Base-by-base conservation (phyloP, 2,888 invertebrate species). In the Athalia cordata region DNA sequence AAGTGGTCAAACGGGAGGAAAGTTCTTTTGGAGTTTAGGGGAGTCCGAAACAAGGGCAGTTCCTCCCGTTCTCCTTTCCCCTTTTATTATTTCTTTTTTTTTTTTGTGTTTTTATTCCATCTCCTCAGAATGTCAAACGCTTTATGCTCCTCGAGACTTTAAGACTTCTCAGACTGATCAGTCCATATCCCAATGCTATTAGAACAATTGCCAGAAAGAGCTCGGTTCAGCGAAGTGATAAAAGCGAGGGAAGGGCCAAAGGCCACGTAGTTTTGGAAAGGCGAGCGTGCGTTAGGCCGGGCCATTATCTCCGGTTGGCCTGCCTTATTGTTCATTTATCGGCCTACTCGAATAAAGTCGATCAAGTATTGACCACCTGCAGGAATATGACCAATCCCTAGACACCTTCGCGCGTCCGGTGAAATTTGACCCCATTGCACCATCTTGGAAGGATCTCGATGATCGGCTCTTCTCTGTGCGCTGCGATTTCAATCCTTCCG, bases 241-340 rank as follows among this genome's bases (percentile, higher is more conserved):
- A 55, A 47, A 68, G 11, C 68, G 52, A 68, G n/a, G 6, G 68
- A 55, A 15, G 11, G 55, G 52, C 55, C 29, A 29, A 29, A 29
- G 29, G 29, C 29, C 29, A 2, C 29, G 29, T 2, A 29, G 29
- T 29, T 29, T 29, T 2, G 29, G 57, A 83, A 82, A 79, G 81
- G 79, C 80, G 77, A 79, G 80, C 82, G 78, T 80, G 83, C 82
- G 82, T 85, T 85, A 84, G 86, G 85, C 82, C 83, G 82, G 84
- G 83, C 84, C 83, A 85, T 85, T 85, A 85, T 59, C 72, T 84
- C 81, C 82, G 80, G 79, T 79, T 81, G 79, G 81, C 79, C 79
- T 49, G 45, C 84, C 81, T 86, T 86, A 86, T 85, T 86, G 85
- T 85, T 86, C 86, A 86, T 86, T 86, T 86, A 86, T 86, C 84